phyloP scores from a whole-genome alignment of 1,140 invertebrate species.

The Papilio xuthus region DNA sequence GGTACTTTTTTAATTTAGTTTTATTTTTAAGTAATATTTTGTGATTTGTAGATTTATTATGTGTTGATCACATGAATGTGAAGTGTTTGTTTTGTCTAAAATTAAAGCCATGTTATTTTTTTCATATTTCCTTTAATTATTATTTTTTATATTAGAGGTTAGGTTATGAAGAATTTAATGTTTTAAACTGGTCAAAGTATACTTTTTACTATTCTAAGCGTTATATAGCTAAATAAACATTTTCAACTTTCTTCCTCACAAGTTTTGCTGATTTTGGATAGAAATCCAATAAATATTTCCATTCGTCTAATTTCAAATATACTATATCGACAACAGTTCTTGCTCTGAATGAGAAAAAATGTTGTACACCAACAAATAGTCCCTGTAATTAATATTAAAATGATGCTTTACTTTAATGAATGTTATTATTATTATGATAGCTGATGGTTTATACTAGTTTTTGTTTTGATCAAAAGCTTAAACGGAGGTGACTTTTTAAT shows the following conservation, averaged over 20 bases:
- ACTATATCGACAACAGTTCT: constrained; percentile 78
- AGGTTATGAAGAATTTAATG: neutral
- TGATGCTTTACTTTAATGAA: too few species aligned
- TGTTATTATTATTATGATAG: too few species aligned
- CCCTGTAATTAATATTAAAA: constrained; percentile 59
- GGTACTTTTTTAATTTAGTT: constrained; percentile 23
- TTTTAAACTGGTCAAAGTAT: neutral
- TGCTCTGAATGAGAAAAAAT: constrained; percentile 78
- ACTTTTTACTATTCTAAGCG: neutral
- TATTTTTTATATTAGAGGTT: neutral
- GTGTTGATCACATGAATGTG: too few species aligned
- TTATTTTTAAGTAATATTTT: constrained; percentile 30
- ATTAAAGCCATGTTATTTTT: neutral
- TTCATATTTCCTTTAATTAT: neutral
- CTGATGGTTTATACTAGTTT: too few species aligned
- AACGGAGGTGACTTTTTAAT: too few species aligned
- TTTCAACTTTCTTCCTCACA: constrained; percentile 70
- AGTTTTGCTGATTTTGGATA: constrained; percentile 75
- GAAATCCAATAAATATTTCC: constrained; percentile 76
- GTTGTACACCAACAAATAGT: constrained; percentile 72
- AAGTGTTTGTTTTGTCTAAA: neutral
- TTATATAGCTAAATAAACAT: constrained; percentile 73
- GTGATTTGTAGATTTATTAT: constrained; percentile 2
- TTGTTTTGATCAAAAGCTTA: too few species aligned
- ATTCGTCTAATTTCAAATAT: constrained; percentile 72